Percentiles rank a stretch among this genome's conserved stretches.
phyloP scores from a whole-genome alignment of 2,797 vertebrate genomes.

The Huso huso region DNA sequence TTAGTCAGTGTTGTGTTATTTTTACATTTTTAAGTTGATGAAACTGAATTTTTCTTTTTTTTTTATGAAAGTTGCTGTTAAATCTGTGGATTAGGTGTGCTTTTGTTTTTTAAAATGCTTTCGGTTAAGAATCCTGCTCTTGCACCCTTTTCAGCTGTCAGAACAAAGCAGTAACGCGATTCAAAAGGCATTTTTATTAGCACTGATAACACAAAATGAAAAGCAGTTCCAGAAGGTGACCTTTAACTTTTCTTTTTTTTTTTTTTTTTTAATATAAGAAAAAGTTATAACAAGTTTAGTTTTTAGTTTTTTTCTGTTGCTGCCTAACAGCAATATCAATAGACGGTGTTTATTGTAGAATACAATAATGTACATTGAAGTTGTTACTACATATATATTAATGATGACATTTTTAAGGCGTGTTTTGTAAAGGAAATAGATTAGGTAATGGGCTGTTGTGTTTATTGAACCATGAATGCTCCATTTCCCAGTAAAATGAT shows the following conservation, averaged over 20 bases:
- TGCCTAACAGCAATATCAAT: slow-evolving; percentile 3
- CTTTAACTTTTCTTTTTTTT: slow-evolving; percentile 38
- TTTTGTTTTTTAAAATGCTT: not conserved
- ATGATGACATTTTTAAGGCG: not conserved
- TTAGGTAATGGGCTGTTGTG: slow-evolving; percentile 9
- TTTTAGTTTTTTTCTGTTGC: not conserved
- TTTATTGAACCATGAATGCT: not conserved
- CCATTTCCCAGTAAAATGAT: slow-evolving; percentile 18
- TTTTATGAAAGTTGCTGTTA: slow-evolving; percentile 1
- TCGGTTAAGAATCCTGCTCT: not conserved
- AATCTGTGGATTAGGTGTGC: not conserved
- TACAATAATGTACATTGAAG: not conserved
- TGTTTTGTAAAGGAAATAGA: not conserved
- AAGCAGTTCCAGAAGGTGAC: slow-evolving; percentile 54
- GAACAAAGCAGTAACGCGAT: slow-evolving; percentile 50
- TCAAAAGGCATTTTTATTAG: slow-evolving; percentile 64
- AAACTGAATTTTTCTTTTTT: not conserved
- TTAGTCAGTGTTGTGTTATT: no score
- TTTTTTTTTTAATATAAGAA: slow-evolving; percentile 30
- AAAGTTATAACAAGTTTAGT: slow-evolving; percentile 56
- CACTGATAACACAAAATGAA: slow-evolving; percentile 62
- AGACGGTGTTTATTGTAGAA: not conserved
- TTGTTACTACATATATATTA: not conserved
- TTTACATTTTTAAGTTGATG: no score
- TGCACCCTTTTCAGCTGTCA: slow-evolving; percentile 64